Base-by-base conservation (phyloP, 2,113 vertebrate genomes). In the Beaufortia kweichowensis region DNA sequence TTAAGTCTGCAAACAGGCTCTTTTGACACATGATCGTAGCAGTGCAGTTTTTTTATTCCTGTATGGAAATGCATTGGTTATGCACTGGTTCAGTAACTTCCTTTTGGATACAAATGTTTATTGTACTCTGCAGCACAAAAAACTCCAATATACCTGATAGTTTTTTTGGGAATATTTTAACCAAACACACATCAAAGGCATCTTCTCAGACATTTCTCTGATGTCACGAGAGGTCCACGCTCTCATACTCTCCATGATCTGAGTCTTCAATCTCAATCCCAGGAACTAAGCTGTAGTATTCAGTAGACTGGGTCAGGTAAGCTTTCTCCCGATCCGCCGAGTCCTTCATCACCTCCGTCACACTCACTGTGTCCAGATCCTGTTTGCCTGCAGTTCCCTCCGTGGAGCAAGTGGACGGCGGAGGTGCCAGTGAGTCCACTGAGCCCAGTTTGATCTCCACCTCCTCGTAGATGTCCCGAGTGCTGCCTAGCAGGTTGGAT, bases 211-310 rank as follows among this genome's bases (percentile, higher is more conserved):
- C 9, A 9, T 14, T 39, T 11, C 23, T 50, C 21, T 6, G 28
- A 21, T 39, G 76, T 89, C 86, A 94, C 3, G 90, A 90, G 46
- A 94, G 88, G 69, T 92, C 87, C 0, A 95, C 89, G 5, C 84
- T 94, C 87, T 95, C 94, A 23, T 94, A 94, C 61, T 95, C 95
- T 10, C 90, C 89, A 7, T 94, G 94, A 76, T 96, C 95, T 0
- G 90, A 96, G 85, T 95, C 95, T 19, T 95, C 95, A 70, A 96
- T 86, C 56, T 95, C 93, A 0, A 97, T 92, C 6, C 88, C 94
- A 0, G 94, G 95, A 17, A 97, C 92, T 79, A 97, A 86, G 82
- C 93, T 96, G 86, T 97, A 97, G 83, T 96, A 97, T 66, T 93
- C 91, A 0, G 91, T 94, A 0, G 94, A 87, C 84, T 97, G 94